A percentile compares a stretch with the other conserved stretches of the same genome.
Evolutionary conservation across 2,888 invertebrate genomes (phyloP).

Genomic region (Aleiodes alternator): DNA sequence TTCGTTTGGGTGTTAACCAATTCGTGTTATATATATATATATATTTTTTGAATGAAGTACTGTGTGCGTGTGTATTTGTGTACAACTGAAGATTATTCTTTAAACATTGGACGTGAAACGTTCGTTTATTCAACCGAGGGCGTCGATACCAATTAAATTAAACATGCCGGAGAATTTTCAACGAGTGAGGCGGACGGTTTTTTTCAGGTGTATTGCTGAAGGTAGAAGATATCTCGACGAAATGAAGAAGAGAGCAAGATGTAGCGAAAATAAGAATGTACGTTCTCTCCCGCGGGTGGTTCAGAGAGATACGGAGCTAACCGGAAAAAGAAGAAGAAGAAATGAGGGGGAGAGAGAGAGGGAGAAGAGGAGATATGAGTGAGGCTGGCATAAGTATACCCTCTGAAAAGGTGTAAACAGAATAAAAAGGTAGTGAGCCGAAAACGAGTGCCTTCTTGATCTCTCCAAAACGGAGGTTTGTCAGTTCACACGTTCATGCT

Average conservation of each 20-base stretch:
- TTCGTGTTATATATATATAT: too few relatives aligned
- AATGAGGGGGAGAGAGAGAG: neutral
- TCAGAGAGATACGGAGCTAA: conserved; percentile 57
- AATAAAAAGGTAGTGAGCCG: conserved; percentile 62
- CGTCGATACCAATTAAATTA: conserved; percentile 73
- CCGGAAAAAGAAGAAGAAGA: conserved; percentile 22
- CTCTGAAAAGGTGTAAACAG: conserved; percentile 68
- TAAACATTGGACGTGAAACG: conserved; percentile 11
- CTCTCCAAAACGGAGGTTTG: conserved; percentile 57
- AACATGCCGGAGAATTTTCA: conserved; percentile 62
- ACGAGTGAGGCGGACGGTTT: conserved; percentile 37
- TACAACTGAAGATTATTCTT: too few relatives aligned
- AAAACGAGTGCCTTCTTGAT: conserved; percentile 65
- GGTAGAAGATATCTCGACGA: conserved; percentile 34
- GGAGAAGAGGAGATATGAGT: conserved; percentile 59
- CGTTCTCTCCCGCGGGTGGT: conserved; percentile 54
- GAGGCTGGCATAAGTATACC: conserved; percentile 70
- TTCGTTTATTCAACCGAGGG: conserved; percentile 62
- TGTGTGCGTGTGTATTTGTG: too few relatives aligned
- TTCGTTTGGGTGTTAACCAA: too few relatives aligned
- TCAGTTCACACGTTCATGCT: conserved; percentile 67
- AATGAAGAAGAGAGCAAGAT: conserved; percentile 53
- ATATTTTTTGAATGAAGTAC: too few relatives aligned
- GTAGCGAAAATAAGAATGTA: conserved; percentile 62
- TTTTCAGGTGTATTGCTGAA: conserved; percentile 17